Evolutionary conservation across 2,888 invertebrate genomes (phyloP).

Genomic region (Hypena proboscidalis): DNA sequence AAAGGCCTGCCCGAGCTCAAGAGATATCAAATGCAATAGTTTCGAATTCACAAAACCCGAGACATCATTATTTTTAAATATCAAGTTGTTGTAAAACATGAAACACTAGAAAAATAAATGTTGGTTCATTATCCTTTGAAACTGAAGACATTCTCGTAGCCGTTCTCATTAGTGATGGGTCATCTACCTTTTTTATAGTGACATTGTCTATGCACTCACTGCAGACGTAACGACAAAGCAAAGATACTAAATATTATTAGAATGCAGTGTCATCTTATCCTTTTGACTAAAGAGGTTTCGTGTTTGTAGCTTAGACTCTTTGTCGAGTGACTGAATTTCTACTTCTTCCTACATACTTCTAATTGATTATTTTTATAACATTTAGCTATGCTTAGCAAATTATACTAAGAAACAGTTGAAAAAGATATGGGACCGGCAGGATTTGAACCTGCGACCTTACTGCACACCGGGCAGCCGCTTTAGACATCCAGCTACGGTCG

Average conservation of each 20-base stretch:
- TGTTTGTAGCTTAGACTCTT: slow-evolving; percentile 8
- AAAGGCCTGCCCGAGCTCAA: too few species aligned
- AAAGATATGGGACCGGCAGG: too few species aligned
- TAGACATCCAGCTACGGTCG: too few species aligned
- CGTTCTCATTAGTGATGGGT: slow-evolving; percentile 26
- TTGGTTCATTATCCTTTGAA: slow-evolving; percentile 31
- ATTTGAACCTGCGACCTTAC: too few species aligned
- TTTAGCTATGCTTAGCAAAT: too few species aligned
- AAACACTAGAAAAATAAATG: slow-evolving; percentile 5
- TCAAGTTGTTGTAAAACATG: slow-evolving; percentile 11
- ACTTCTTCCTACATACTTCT: too few species aligned
- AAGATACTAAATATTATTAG: slow-evolving; percentile 32
- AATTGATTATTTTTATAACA: too few species aligned
- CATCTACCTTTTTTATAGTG: slow-evolving; percentile 31
- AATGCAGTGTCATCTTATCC: slow-evolving; percentile 34
- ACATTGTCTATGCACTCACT: too few species aligned
- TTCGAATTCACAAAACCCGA: not conserved
- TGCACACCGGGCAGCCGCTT: too few species aligned
- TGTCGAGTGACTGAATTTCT: slow-evolving; percentile 1
- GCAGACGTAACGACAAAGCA: slow-evolving; percentile 18
- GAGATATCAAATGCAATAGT: not conserved
- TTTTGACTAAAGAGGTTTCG: slow-evolving; percentile 15
- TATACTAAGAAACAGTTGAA: too few species aligned
- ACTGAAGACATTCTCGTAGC: slow-evolving; percentile 17
- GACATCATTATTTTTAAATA: slow-evolving; percentile 9